Evolutionary conservation across 1,140 invertebrate species (phyloP).

Genomic region (Coelopa frigida): DNA sequence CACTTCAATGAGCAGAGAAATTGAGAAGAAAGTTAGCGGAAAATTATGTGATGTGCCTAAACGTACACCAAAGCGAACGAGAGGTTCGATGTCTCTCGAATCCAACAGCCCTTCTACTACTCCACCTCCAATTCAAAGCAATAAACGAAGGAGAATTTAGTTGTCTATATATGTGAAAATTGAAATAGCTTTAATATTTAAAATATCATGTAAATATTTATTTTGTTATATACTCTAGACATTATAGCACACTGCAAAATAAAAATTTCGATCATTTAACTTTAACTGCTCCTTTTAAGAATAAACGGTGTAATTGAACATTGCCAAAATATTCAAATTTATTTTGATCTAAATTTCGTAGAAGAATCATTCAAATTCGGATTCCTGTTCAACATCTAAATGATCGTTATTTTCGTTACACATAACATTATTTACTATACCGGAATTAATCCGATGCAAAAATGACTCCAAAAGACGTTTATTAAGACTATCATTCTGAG

Average conservation of each 20-base stretch:
- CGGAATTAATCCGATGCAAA: constrained; percentile 28
- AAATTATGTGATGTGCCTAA: constrained; percentile 35
- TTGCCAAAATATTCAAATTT: not conserved
- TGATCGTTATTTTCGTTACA: not conserved
- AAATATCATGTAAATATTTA: constrained; percentile 1
- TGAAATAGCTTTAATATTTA: not conserved
- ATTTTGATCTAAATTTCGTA: not conserved
- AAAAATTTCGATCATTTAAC: not conserved
- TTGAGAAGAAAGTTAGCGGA: constrained; percentile 32
- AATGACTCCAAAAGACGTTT: constrained; percentile 31
- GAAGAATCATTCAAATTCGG: not conserved
- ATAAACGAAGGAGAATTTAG: constrained; percentile 40
- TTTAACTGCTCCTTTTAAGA: not conserved
- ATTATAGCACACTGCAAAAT: not conserved
- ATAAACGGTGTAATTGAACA: not conserved
- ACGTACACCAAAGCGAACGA: constrained; percentile 37
- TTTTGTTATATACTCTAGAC: not conserved
- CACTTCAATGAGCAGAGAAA: constrained; percentile 19
- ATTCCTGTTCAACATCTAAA: constrained; percentile 4
- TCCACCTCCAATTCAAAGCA: constrained; percentile 31
- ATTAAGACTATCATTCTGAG: constrained; percentile 38
- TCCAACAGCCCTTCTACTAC: constrained; percentile 43
- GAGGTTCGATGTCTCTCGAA: constrained; percentile 42
- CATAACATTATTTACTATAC: not conserved
- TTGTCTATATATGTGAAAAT: not conserved